phyloP scores from a whole-genome alignment of 2,797 vertebrate genomes.

The Buceros bicornis region DNA sequence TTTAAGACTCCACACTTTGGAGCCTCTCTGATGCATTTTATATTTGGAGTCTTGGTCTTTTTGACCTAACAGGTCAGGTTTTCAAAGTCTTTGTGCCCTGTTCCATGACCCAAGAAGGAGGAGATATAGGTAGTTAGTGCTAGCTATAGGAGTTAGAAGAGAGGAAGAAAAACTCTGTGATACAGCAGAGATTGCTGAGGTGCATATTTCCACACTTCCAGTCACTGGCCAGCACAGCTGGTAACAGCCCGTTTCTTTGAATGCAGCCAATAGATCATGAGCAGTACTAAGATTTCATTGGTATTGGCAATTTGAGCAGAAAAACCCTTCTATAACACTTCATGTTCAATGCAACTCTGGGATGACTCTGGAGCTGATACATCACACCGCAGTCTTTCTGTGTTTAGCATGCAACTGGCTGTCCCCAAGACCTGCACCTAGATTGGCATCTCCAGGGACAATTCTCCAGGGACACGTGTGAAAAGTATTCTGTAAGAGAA shows the following conservation, averaged over 20 bases:
- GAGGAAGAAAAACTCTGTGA: neutral
- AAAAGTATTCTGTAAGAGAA: neutral
- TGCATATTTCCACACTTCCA: neutral
- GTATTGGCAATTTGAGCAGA: neutral
- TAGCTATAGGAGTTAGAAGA: neutral
- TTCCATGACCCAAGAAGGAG: neutral
- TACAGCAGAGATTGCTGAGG: neutral
- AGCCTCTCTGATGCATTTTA: neutral
- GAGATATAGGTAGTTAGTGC: too few species aligned
- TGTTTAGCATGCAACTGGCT: rapidly evolving
- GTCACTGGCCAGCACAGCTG: neutral
- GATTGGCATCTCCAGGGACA: neutral
- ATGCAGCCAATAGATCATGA: neutral
- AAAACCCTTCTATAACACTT: neutral
- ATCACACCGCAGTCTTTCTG: neutral
- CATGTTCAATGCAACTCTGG: neutral
- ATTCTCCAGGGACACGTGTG: neutral
- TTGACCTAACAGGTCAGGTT: neutral
- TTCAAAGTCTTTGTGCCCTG: neutral
- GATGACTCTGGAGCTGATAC: neutral
- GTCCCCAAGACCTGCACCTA: neutral
- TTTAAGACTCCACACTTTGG: neutral
- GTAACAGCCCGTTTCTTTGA: neutral
- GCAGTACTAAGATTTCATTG: neutral
- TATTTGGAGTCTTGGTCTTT: neutral